A percentile compares a stretch with the other conserved stretches of the same genome.
Evolutionary conservation across 2,888 invertebrate species (phyloP).

Genomic region (Theretra japonica): DNA sequence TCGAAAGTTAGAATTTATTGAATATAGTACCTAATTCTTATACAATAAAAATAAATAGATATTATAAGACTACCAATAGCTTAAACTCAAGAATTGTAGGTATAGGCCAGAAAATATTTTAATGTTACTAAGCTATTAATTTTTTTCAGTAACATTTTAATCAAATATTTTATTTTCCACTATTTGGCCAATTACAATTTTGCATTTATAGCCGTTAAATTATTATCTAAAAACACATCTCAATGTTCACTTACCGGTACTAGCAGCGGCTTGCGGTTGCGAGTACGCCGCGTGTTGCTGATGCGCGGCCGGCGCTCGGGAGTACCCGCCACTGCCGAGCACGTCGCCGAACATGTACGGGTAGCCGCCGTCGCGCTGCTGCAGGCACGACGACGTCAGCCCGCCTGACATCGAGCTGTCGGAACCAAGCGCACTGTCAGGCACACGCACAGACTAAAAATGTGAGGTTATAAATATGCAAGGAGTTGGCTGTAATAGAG

Average conservation of each 20-base stretch:
- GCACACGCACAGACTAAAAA: background rate
- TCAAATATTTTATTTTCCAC: too few relatives aligned
- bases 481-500: background rate
- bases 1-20: too few relatives aligned
- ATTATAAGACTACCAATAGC: too few relatives aligned
- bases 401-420: slow-evolving; percentile 94
- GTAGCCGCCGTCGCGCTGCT: slow-evolving; percentile 92
- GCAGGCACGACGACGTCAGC: slow-evolving; percentile 92
- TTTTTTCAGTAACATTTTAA: too few relatives aligned
- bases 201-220: too few relatives aligned
- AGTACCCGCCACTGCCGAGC: slow-evolving; percentile 89
- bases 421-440: slow-evolving; percentile 46
- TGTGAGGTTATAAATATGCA: background rate
- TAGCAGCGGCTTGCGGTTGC: slow-evolving; percentile 83
- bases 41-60: too few relatives aligned
- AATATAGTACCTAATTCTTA: too few relatives aligned
- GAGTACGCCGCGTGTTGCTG: slow-evolving; percentile 88
- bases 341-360: slow-evolving; percentile 97
- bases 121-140: too few relatives aligned
- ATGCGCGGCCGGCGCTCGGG: slow-evolving; percentile 89
- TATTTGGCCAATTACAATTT: too few relatives aligned
- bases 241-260: slow-evolving; percentile 84
- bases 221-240: background rate
- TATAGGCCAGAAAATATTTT: too few relatives aligned
- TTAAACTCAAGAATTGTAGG: too few relatives aligned